Evolutionary conservation across 2,113 vertebrate species (phyloP), one percentile per base, ranked within the genome.

Genomic region (Pollachius pollachius): DNA sequence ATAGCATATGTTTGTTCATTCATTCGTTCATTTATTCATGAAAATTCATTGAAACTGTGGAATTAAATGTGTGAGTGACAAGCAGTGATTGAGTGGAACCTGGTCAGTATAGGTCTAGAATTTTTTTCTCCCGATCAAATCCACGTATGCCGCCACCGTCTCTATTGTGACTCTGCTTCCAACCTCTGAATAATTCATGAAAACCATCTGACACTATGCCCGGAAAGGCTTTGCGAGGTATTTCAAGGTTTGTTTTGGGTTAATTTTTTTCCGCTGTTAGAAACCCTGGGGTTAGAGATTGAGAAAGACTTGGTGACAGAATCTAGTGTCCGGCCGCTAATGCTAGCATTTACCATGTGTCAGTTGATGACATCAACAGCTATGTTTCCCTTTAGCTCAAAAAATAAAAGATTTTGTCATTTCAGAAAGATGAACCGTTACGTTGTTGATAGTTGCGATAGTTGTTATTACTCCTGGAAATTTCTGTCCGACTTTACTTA

Each of bases 111-210:
- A 64, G 81, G 79, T 82, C 79, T 79, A 80, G 84, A 76, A 83
- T 62, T 82, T 82, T 87, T 80, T 86, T 89, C 87, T 88, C 41
- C 84, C 85, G 86, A 88, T 88, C 83, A 88, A 85, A 85, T 90
- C 83, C 83, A 71, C 48, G 16, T 83, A 76, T 57, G 86, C 79
- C 79, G 84, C 87, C 86, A 82, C 84, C 83, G 74, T 75, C 77
- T 83, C 84, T 79, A 86, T 90, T 87, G 88, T 90, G 81, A 82
- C 83, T 87, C 75, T 48, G 82, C 84, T 86, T 85, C 82, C 80
- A 82, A 56, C 82, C 87, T 71, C 89, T 90, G 86, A 89, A 90
- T 90, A 88, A 90, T 91, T 91, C 87, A 91, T 89, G 73, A 64
- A 78, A 4, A 84, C 82, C 87, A 88, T 91, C 87, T 89, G 88